Base-by-base conservation (phyloP, 2,797 vertebrate species). In the Parotocinclus haroldoi region DNA sequence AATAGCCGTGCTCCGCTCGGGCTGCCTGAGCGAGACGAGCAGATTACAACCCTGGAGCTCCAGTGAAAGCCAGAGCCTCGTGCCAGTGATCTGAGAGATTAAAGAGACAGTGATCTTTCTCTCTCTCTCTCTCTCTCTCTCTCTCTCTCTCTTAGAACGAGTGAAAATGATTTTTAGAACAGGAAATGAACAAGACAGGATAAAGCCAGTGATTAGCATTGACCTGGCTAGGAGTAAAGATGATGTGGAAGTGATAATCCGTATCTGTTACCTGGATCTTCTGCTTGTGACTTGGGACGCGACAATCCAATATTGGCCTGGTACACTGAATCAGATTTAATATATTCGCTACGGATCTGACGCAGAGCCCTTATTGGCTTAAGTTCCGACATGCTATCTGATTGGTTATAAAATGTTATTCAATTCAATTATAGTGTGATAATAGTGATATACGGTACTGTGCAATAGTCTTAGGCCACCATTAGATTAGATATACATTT, bases 1-100 rank as follows among this genome's bases (percentile, higher is more conserved):
- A 89, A 90, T 88, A 86, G 83, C 79, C 81, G 68, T 63, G 78
- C 65, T 86, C 70, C 75, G 66, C 66, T 82, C 75, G 76, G 67
- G 82, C 78, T 74, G 80, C 82, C 82, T 76, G 65, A 69, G 46
- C 66, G 56, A 64, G 85, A 88, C 81, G 82, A 73, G 76, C 83
- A 89, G 85, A 90, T 89, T 88, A 87, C 74, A 76, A 79, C 71
- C 60, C 38, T 81, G 71, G 63, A 54, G 67, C 46, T 40, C 49
- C 44, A 60, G 58, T 77, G 74, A 71, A 76, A 80, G 71, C 62
- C 62, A 64, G 57, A 66, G 81, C 79, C 76, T 78, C 73, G 69
- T 79, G 73, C 76, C 76, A 74, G 60, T 51, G 78, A 81, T 84
- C 82, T 79, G 77, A 58, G 66, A 62, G 50, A 46, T 46, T 52